Conservation (phyloP, 1,140 invertebrate species). For the Conus betulinus region DNA sequence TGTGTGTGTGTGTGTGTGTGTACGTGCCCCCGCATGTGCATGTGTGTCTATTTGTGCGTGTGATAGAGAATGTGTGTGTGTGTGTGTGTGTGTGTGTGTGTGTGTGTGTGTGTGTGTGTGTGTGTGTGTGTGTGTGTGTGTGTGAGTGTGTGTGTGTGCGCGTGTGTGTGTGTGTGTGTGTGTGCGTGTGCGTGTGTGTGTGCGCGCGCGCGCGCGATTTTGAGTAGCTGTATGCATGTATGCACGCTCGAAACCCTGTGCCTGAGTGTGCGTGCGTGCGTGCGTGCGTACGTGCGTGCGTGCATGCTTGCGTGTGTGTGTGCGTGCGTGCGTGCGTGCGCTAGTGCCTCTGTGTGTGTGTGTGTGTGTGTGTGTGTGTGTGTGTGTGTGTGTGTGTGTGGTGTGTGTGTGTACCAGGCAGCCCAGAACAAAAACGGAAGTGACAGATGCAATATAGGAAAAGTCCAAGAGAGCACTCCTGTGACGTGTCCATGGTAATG, state of each 20-base stretch:
- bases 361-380: conserved; percentile 28
- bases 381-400: conserved; percentile 7
- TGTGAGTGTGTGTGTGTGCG: neutral
- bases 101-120: conserved; percentile 26
- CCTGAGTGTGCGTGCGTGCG: conserved; percentile 10
- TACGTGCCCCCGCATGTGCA: neutral
- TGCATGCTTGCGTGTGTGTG: neutral
- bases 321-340: neutral
- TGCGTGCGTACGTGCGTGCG: neutral
- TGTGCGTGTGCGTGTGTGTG: too few species aligned
- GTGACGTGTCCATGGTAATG: too few species aligned
- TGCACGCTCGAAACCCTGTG: too few species aligned
- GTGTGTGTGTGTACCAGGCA: too few species aligned
- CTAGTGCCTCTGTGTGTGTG: conserved; percentile 29
- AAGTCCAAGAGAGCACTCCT: too few species aligned
- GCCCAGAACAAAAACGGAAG: too few species aligned
- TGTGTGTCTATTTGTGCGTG: neutral
- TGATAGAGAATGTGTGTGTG: neutral
- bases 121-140: conserved; percentile 5
- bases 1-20: conserved; percentile 30
- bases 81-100: conserved; percentile 27
- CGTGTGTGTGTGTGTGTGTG: neutral
- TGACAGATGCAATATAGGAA: too few species aligned
- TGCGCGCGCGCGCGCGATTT: too few species aligned
- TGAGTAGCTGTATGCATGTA: too few species aligned